Evolutionary conservation across 2,888 invertebrate species (phyloP), one percentile per base, ranked within the genome.

Genomic region (Drosophila borborema): DNA sequence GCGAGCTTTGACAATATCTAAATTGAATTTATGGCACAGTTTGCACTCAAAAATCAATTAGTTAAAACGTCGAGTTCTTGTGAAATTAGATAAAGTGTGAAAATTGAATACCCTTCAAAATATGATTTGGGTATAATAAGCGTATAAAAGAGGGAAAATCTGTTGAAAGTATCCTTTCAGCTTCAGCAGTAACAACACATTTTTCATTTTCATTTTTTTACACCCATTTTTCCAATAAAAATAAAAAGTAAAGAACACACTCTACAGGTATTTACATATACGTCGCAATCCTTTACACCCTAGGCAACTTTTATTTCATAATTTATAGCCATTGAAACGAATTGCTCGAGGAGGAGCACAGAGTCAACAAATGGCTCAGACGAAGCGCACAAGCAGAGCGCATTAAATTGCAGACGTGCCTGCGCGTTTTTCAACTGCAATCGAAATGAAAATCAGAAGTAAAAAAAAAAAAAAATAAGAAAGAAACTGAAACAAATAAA

Each of bases 391-490:
- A 65, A 69, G 54, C 53, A 16, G 28, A 55, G 64, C 43, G 51
- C 74, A 76, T 76, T 74, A 75, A 70, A 75, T 59, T 73, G 71
- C 73, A 84, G 72, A 84, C 86, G 86, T 84, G 86, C 62, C 73
- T 36, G 63, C 40, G 67, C 74, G 49, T 69, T 72, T 48, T 63
- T 53, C 46, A 48, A 59, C 63, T 71, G 73, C 65, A 82, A 72
- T 77, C 79, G 54, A 59, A 86, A 80, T 67, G 43, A 65, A 85
- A 80, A 79, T 78, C 71, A 70, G 62, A 65, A 79, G 79, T 77
- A 64, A 54, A 66, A 53, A 38, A 64, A 54, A 66, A 53, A 38
- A 72, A 55, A 34, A 28, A 28, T 4, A 28, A 28, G 34, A 34
- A 3, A 53, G n/a, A 10, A 28, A 31, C 34, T 20, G 45, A 45